These are phyloP conservation scores for Phylloscopus trochiloides DNA, from an alignment of 2,113 vertebrate genomes.

Conservation along the genomic window DNA sequence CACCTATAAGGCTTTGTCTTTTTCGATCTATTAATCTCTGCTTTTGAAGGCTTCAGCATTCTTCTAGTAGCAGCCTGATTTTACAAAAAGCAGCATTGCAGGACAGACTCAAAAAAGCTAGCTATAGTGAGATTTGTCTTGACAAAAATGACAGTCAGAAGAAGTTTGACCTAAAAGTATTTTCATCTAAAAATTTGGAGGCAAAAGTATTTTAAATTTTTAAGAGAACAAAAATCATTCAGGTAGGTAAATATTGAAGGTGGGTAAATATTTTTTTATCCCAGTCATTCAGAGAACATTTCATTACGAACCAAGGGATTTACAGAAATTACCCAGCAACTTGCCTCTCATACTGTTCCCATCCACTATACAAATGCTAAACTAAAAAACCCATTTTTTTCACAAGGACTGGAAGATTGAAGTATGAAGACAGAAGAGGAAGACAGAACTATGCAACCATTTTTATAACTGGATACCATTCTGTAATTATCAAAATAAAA, in stretches of 20 bases:
- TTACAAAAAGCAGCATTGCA: background rate
- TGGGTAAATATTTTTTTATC: background rate
- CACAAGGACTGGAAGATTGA: background rate
- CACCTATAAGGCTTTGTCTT: background rate
- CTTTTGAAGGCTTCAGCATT: background rate
- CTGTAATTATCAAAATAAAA: background rate
- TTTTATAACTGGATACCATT: background rate
- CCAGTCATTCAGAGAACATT: background rate
- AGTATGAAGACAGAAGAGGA: background rate
- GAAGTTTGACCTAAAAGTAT: background rate
- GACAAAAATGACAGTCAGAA: background rate
- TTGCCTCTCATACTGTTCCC: background rate
- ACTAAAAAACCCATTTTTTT: background rate
- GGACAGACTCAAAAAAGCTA: background rate
- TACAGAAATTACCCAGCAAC: background rate
- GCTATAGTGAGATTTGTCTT: background rate
- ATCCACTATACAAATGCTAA: background rate
- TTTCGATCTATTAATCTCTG: background rate
- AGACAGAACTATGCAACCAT: background rate
- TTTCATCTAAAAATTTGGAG: background rate
- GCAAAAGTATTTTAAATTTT: background rate
- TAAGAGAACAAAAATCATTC: background rate
- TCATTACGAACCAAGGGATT: background rate
- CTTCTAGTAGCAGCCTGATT: background rate
- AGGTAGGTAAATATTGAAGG: background rate